Evolutionary conservation across 2,113 vertebrate species (phyloP), one percentile per base, ranked within the genome.

Genomic region (Ictalurus furcatus): DNA sequence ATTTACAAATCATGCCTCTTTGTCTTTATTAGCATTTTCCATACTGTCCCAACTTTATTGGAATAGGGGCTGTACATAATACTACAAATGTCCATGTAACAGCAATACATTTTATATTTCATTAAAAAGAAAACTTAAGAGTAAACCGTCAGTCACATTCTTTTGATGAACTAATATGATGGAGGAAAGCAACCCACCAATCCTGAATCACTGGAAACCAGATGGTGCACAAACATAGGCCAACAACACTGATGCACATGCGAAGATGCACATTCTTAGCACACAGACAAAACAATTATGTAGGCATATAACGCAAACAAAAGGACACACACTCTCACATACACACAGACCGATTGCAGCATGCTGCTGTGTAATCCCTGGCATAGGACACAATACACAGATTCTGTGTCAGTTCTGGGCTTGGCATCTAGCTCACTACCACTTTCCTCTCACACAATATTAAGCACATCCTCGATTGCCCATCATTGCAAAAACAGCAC

Each of bases 281-380:
- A 84, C 34, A 84, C 56, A 83, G 56, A 84, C 9, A 71, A 65
- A 67, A 56, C 13, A 58, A 73, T 40, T 21, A 73, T 21, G 71
- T 7, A 44, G 73, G 19, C 37, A 23, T 21, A 44, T 4, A 44
- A 48, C 44, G 37, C 21, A 12, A 34, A 34, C 7, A 85, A 25
- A 85, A 13, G 23, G 6, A 61, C 61, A 69, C 59, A 67, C n/a
- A 69, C 28, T 56, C n/a, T 69, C 63, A 52, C 63, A 37, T 80
- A 82, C 76, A 88, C 63, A 82, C 21, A 83, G 52, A 7, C 87
- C 44, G 81, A 37, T 76, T 78, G 40, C 58, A 85, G 59, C 83
- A 85, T 79, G 88, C 59, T 59, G 79, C 63, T 63, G 71, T 88
- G 67, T 84, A 85, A 84, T 76, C 82, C n/a, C 88, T 89, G 58